Base-by-base conservation (phyloP, 2,797 vertebrate species). In the Spondyliosoma cantharus region DNA sequence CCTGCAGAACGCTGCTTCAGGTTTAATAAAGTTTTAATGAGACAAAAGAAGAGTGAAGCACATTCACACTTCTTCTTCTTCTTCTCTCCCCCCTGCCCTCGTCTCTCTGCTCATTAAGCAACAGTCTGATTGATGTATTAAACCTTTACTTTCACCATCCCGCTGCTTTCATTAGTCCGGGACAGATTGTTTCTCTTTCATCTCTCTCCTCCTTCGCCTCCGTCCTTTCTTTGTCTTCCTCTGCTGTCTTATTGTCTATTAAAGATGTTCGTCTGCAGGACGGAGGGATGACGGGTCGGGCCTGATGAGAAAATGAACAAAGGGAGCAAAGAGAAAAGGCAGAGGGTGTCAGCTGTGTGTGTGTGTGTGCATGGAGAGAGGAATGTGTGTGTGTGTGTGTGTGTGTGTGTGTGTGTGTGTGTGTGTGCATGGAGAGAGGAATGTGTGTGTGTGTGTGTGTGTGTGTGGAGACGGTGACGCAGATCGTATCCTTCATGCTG, bases 41-140 rank as follows among this genome's bases (percentile, higher is more conserved):
- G 64, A 82, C 58, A 43, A 83, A 78, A 71, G 76, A 60, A 54
- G 62, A 74, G 50, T 17, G 3, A 57, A 76, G 8, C 58, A 13
- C 54, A 43, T 13, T 37, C 24, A 1, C 24, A 32, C 22, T 29
- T 32, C 27, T 71, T 61, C n/a, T 29, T 50, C 32, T 37, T 32
- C 32, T 32, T 32, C 29, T 27, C 29, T 29, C 32, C 58, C 58
- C 69, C 17, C 4, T 50, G 13, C 70, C 56, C 65, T 69, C 52
- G 5, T 56, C 56, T 50, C 13, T 72, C 46, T 86, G 46, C 59
- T 88, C 80, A 81, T 91, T 89, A 88, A 83, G 80, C 77, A 53
- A 7, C 56, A 3, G 15, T 75, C 74, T 53, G 43, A 87, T 78
- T 89, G 90, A 90, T 89, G 83, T 78, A 74, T 90, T 83, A 86